Conservation (phyloP, 2,888 invertebrate species). For the Andrena trimmerana region DNA sequence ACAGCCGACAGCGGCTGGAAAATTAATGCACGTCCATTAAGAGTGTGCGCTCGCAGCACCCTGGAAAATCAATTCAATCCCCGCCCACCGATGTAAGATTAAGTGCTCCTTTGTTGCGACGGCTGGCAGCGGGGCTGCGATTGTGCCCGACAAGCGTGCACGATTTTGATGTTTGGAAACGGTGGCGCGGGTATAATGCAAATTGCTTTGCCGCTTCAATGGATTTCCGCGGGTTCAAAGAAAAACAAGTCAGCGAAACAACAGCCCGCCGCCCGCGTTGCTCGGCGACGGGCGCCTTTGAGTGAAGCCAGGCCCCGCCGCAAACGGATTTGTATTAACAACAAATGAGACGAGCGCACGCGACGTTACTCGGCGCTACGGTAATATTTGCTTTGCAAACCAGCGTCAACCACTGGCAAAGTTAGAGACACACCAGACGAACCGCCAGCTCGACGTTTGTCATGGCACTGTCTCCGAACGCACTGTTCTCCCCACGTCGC, state of each 20-base stretch:
- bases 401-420: neutral
- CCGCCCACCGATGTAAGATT: slow-evolving; percentile 51
- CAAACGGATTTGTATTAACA: slow-evolving; percentile 11
- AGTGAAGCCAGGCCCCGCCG: neutral
- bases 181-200: slow-evolving; percentile 2
- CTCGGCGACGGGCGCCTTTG: neutral
- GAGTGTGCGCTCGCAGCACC: slow-evolving; percentile 39
- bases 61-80: slow-evolving; percentile 56
- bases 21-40: slow-evolving; percentile 66
- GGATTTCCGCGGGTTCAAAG: neutral
- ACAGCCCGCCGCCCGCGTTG: neutral
- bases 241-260: neutral
- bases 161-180: slow-evolving; percentile 31
- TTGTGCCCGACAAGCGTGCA: slow-evolving; percentile 27
- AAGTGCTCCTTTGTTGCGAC: slow-evolving; percentile 62
- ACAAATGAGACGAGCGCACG: neutral
- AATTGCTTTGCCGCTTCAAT: neutral
- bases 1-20: slow-evolving; percentile 57
- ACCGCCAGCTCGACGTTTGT: neutral
- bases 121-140: slow-evolving; percentile 23
- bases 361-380: too few relatives aligned
- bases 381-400: slow-evolving; percentile 5
- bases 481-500: neutral
- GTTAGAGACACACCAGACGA: neutral
- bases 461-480: neutral